These are phyloP conservation scores for Aricia agestis DNA, from an alignment of 1,140 invertebrate species.

Conservation along the genomic window DNA sequence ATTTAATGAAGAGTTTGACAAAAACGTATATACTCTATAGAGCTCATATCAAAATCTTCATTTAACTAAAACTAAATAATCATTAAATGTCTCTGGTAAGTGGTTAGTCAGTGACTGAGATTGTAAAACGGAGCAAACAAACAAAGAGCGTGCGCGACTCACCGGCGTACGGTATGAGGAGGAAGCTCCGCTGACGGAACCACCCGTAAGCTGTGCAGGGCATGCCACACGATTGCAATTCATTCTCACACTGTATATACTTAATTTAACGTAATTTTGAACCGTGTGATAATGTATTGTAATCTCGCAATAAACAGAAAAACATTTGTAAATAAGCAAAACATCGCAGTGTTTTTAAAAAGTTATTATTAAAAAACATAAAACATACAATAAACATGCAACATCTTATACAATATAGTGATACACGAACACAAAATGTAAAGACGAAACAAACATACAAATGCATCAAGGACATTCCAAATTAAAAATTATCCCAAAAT, in stretches of 20 bases:
- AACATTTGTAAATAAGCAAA: neutral
- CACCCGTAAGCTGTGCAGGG: constrained; percentile 33
- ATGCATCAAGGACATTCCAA: neutral
- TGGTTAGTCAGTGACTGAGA: neutral
- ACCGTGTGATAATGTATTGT: neutral
- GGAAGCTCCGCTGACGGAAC: constrained; percentile 31
- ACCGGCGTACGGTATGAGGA: constrained; percentile 30
- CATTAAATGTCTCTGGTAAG: no score
- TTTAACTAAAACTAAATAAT: no score
- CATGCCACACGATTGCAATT: neutral
- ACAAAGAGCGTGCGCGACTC: constrained; percentile 22
- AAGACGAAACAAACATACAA: constrained; percentile 7
- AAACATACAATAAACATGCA: constrained; percentile 16
- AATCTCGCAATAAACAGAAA: neutral
- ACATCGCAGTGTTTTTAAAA: neutral
- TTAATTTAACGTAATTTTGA: neutral
- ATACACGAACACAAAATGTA: constrained; percentile 18
- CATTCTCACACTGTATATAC: neutral
- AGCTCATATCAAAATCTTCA: no score
- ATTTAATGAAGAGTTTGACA: no score
- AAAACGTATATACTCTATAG: no score
- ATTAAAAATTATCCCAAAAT: neutral
- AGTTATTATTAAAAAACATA: constrained; percentile 4
- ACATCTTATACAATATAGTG: constrained; percentile 7
- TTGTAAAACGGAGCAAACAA: constrained; percentile 7